Evolutionary conservation across 1,140 invertebrate genomes (phyloP).

Genomic region (Paracyclopina nana): DNA sequence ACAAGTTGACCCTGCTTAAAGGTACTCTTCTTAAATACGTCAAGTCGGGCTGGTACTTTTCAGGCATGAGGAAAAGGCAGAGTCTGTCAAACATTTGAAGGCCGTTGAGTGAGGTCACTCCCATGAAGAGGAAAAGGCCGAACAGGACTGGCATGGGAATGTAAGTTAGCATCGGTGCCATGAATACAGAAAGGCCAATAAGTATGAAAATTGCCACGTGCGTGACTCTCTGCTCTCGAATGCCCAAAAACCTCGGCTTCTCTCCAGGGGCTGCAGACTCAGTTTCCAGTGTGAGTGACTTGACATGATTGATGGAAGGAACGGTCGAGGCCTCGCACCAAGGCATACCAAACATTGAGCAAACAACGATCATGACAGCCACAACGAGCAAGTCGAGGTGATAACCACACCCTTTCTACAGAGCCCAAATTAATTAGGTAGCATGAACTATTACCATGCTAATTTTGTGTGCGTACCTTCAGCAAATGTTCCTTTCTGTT

Average conservation of each 20-base stretch:
- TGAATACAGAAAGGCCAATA: slow-evolving; percentile 26
- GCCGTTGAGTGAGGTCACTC: slow-evolving; percentile 36
- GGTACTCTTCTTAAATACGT: slow-evolving; percentile 33
- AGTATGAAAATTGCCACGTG: slow-evolving; percentile 26
- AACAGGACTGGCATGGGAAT: slow-evolving; percentile 38
- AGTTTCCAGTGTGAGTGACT: slow-evolving; percentile 22
- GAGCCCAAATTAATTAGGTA: background rate
- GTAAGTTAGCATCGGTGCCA: slow-evolving; percentile 24
- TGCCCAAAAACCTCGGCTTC: slow-evolving; percentile 25
- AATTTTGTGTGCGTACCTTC: slow-evolving; percentile 35
- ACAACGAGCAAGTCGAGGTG: slow-evolving; percentile 28
- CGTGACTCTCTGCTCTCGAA: slow-evolving; percentile 26
- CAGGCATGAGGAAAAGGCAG: slow-evolving; percentile 38
- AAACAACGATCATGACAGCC: slow-evolving; percentile 25
- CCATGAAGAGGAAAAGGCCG: slow-evolving; percentile 46
- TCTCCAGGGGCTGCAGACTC: slow-evolving; percentile 26
- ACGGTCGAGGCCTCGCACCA: slow-evolving; percentile 28
- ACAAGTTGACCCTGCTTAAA: slow-evolving; percentile 34
- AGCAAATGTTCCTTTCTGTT: slow-evolving; percentile 96
- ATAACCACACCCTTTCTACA: slow-evolving; percentile 28
- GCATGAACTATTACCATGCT: background rate
- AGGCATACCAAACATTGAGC: slow-evolving; percentile 29
- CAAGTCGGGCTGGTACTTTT: slow-evolving; percentile 41
- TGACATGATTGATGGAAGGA: slow-evolving; percentile 24
- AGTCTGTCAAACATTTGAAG: slow-evolving; percentile 36